Percentiles rank a stretch among this genome's conserved stretches.
Evolutionary conservation across 2,797 vertebrate species (phyloP).

Genomic region (Microchirus variegatus): DNA sequence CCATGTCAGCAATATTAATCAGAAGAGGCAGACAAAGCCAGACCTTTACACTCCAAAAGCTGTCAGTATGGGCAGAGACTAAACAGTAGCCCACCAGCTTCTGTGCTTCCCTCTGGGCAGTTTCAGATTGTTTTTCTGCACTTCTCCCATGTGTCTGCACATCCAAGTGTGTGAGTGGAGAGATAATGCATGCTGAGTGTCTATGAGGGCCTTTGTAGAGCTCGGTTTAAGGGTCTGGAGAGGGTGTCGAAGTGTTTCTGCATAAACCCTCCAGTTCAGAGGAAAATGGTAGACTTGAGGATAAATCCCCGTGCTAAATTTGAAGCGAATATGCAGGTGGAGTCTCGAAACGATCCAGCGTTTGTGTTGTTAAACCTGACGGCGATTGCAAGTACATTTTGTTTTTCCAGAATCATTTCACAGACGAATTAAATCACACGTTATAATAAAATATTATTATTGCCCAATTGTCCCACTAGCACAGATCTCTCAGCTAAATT

Average conservation of each 20-base stretch:
- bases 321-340: background rate
- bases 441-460: background rate
- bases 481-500: conserved; percentile 1
- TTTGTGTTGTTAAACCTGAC: background rate
- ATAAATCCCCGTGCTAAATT: background rate
- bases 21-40: background rate
- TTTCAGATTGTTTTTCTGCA: conserved; percentile 46
- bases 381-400: background rate
- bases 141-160: conserved; percentile 59
- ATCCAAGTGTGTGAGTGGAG: conserved; percentile 52
- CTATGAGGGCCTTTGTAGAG: conserved; percentile 62
- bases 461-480: background rate
- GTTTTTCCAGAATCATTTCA: conserved; percentile 1
- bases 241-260: conserved; percentile 61
- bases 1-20: background rate
- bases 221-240: conserved; percentile 64
- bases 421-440: background rate
- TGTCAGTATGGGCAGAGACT: conserved; percentile 25
- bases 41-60: conserved; percentile 28
- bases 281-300: background rate
- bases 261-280: conserved; percentile 44
- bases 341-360: background rate
- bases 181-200: conserved; percentile 63
- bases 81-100: conserved; percentile 34
- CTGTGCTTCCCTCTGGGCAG: conserved; percentile 38